Evolutionary conservation across 2,113 vertebrate species (phyloP).

Genomic region (Lota lota): DNA sequence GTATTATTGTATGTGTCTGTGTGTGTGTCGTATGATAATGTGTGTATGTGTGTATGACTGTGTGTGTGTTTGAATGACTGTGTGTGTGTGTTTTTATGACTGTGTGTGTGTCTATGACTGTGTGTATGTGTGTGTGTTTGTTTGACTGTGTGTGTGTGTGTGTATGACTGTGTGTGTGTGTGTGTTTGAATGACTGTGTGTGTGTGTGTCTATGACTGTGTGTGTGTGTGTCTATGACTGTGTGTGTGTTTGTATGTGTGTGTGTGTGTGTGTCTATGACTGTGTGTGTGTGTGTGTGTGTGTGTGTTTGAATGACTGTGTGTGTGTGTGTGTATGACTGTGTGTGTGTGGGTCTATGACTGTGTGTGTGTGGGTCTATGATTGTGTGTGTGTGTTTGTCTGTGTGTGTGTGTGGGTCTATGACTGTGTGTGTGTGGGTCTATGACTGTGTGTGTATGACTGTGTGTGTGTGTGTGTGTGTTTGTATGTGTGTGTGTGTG

Average conservation of each 20-base stretch:
- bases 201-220: neutral
- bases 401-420: no score
- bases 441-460: no score
- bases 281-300: no score
- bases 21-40: neutral
- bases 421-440: no score
- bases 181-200: neutral
- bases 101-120: conserved; percentile 14
- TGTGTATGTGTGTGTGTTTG: conserved; percentile 15
- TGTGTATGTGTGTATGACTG: neutral
- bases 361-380: no score
- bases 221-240: no score
- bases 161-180: conserved; percentile 48
- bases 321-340: conserved; percentile 8
- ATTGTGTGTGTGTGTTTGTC: no score
- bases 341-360: no score
- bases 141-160: conserved; percentile 1
- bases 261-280: no score
- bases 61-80: conserved; percentile 13
- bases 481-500: no score
- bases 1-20: conserved; percentile 3
- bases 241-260: no score
- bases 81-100: neutral
- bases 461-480: no score
- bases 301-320: neutral